A percentile compares a stretch with the other conserved stretches of the same genome.
Evolutionary conservation across 2,797 vertebrate genomes (phyloP).

Genomic region (Momotus momota): DNA sequence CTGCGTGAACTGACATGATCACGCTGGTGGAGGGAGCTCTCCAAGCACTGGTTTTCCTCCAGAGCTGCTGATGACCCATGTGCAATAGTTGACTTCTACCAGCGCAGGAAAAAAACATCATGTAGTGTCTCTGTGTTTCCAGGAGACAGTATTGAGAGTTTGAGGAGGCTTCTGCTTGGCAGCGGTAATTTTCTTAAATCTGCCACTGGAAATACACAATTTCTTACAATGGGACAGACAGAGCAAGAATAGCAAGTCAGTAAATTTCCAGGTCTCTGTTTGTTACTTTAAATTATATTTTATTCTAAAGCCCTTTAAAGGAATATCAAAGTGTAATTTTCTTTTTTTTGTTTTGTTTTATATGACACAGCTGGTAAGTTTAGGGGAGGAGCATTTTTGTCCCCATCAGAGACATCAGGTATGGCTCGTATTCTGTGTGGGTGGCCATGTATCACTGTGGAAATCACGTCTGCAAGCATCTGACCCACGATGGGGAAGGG

Average conservation of each 20-base stretch:
- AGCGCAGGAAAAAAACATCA: background rate
- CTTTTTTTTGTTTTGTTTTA: background rate
- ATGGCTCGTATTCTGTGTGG: background rate
- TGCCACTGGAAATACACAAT: background rate
- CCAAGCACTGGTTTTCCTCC: background rate
- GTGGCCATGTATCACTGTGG: background rate
- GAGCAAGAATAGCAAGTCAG: background rate
- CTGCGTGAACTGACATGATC: background rate
- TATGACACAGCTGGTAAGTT: background rate
- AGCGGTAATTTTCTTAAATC: background rate
- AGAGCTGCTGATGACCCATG: background rate
- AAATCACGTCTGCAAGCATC: background rate
- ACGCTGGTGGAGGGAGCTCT: background rate
- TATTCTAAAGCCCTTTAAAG: background rate
- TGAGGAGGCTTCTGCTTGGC: background rate
- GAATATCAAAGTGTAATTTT: background rate
- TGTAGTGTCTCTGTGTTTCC: background rate
- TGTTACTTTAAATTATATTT: background rate
- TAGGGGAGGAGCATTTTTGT: background rate
- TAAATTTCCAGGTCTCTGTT: background rate
- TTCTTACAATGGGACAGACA: background rate
- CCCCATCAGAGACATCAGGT: background rate
- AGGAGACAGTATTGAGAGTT: background rate
- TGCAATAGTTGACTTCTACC: background rate
- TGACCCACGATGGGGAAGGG: background rate